phyloP scores from a whole-genome alignment of 2,888 invertebrate genomes.

The Heliconius ethilla region DNA sequence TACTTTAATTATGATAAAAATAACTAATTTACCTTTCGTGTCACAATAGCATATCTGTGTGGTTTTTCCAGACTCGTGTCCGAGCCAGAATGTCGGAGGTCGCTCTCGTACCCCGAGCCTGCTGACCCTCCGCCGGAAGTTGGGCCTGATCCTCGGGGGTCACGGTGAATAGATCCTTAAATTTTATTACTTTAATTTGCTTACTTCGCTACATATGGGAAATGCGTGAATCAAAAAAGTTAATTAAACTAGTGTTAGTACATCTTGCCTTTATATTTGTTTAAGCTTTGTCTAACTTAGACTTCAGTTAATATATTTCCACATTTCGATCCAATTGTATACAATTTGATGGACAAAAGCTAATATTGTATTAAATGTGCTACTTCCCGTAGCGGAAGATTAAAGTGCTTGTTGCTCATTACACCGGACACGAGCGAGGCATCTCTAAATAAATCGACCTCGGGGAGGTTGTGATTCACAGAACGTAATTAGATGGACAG shows the following conservation, averaged over 20 bases:
- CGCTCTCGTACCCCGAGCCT: slow-evolving; percentile 82
- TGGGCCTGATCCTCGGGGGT: slow-evolving; percentile 62
- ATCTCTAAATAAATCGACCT: slow-evolving; percentile 49
- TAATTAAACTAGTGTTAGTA: too few relatives aligned
- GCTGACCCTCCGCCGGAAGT: slow-evolving; percentile 75
- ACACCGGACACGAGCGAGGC: slow-evolving; percentile 45
- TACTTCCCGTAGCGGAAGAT: slow-evolving; percentile 46
- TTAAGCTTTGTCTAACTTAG: too few relatives aligned
- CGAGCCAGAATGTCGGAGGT: slow-evolving; percentile 72
- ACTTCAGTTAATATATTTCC: too few relatives aligned
- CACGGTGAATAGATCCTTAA: slow-evolving; percentile 65
- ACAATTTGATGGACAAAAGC: too few relatives aligned
- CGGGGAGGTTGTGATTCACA: slow-evolving; percentile 46
- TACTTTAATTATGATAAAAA: neutral
- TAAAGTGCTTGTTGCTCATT: slow-evolving; percentile 48
- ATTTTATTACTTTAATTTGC: too few relatives aligned
- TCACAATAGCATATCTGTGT: slow-evolving; percentile 70
- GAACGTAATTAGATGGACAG: slow-evolving; percentile 33
- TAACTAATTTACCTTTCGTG: slow-evolving; percentile 62
- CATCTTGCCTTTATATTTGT: too few relatives aligned
- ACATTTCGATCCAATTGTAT: too few relatives aligned
- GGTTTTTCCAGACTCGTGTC: slow-evolving; percentile 73
- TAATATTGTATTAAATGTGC: neutral
- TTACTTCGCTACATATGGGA: too few relatives aligned
- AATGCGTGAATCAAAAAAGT: too few relatives aligned